These are phyloP conservation scores for Cebus imitator DNA, from an alignment of 2,113 vertebrate species.

Conservation along the genomic window DNA sequence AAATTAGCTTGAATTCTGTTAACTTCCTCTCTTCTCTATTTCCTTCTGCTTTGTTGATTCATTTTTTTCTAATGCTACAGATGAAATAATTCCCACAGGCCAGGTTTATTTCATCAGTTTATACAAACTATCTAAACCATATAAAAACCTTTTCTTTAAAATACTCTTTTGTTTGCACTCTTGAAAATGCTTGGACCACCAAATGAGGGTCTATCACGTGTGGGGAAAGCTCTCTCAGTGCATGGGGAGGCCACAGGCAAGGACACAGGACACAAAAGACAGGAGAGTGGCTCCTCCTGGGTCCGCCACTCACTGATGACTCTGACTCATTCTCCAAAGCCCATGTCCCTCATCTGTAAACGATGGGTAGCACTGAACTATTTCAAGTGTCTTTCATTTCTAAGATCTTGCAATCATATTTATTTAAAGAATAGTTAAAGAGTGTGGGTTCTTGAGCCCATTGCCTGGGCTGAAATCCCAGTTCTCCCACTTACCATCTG, in stretches of 20 bases:
- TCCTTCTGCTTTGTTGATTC: not conserved
- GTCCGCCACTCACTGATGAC: not conserved
- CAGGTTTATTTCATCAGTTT: not conserved
- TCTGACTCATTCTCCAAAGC: not conserved
- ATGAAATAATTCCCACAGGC: not conserved
- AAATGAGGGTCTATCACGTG: rapidly evolving
- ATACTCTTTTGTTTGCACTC: not conserved
- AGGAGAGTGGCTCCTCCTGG: not conserved
- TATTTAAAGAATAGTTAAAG: constrained; percentile 41
- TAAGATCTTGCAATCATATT: constrained; percentile 38
- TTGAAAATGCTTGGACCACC: not conserved
- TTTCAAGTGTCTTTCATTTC: not conserved
- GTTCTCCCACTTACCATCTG: constrained; percentile 51
- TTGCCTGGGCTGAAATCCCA: constrained; percentile 26
- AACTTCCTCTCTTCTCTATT: not conserved
- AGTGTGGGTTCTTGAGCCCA: constrained; percentile 42
- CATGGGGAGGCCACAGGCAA: rapidly evolving
- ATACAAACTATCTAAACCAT: not conserved
- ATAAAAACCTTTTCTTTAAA: not conserved
- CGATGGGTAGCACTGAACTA: not conserved
- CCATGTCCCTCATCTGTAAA: not conserved
- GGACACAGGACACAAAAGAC: not conserved
- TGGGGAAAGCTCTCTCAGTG: not conserved
- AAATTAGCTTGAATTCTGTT: not conserved
- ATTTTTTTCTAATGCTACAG: not conserved